Evolutionary conservation across 2,797 vertebrate species (phyloP).

Genomic region (Manis javanica): DNA sequence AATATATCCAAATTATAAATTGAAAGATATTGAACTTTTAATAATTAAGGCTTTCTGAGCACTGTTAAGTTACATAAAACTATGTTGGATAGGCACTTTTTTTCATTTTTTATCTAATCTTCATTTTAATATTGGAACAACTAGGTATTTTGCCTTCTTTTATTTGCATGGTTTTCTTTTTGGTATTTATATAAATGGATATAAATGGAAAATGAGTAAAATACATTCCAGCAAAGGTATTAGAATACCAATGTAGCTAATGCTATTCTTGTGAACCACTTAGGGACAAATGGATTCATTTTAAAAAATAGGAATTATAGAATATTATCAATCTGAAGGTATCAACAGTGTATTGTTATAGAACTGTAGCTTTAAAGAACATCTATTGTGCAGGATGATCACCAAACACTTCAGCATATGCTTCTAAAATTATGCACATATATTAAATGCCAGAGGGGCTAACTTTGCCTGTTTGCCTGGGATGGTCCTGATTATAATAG

Average conservation of each 20-base stretch:
- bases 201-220: not conserved
- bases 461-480: not conserved
- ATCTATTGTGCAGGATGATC: no score
- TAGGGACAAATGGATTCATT: not conserved
- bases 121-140: not conserved
- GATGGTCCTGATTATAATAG: not conserved
- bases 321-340: not conserved
- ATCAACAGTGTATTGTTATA: not conserved
- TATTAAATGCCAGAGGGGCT: not conserved
- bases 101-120: constrained; percentile 9
- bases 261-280: not conserved
- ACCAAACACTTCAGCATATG: not conserved
- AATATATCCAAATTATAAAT: not conserved
- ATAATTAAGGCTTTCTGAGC: not conserved
- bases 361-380: not conserved
- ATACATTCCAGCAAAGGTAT: not conserved
- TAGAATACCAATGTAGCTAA: not conserved
- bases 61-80: not conserved
- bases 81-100: not conserved
- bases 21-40: not conserved
- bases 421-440: not conserved
- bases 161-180: not conserved
- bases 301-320: not conserved
- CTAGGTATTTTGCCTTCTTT: not conserved
- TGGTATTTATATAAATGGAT: not conserved